Evolutionary conservation across 1,140 invertebrate genomes (phyloP).

Genomic region (Amphibalanus amphitrite): DNA sequence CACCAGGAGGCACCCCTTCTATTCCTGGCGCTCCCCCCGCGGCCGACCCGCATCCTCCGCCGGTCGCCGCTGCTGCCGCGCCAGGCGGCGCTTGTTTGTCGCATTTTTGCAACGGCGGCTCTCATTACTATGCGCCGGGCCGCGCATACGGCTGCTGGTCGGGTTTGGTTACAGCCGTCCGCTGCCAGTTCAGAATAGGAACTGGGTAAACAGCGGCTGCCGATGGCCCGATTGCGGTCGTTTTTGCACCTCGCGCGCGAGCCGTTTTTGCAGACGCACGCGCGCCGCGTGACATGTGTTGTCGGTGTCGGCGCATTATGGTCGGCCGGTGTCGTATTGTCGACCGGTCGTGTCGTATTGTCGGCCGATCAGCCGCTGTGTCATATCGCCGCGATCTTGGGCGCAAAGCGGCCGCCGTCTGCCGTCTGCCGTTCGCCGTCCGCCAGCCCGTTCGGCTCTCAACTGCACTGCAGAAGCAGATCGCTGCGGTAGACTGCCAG

Average conservation of each 20-base stretch:
- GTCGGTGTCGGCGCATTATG: not conserved
- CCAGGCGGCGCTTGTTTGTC: not conserved
- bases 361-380: not conserved
- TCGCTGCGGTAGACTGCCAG: too few relatives aligned
- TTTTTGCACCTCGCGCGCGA: not conserved
- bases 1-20: too few relatives aligned
- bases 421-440: not conserved
- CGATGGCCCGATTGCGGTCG: not conserved
- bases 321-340: not conserved
- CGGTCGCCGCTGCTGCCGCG: too few relatives aligned
- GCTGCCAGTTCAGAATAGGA: not conserved
- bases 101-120: not conserved
- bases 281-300: not conserved
- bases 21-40: too few relatives aligned
- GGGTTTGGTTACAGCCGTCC: not conserved
- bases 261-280: not conserved
- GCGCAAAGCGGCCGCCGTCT: too few relatives aligned
- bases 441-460: not conserved
- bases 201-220: not conserved
- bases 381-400: not conserved
- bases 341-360: not conserved
- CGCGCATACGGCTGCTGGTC: too few relatives aligned
- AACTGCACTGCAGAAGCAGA: too few relatives aligned
- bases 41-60: too few relatives aligned
- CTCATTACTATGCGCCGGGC: not conserved